These are phyloP conservation scores for Epinephelus coioides DNA, from an alignment of 2,797 vertebrate genomes.

Conservation along the genomic window DNA sequence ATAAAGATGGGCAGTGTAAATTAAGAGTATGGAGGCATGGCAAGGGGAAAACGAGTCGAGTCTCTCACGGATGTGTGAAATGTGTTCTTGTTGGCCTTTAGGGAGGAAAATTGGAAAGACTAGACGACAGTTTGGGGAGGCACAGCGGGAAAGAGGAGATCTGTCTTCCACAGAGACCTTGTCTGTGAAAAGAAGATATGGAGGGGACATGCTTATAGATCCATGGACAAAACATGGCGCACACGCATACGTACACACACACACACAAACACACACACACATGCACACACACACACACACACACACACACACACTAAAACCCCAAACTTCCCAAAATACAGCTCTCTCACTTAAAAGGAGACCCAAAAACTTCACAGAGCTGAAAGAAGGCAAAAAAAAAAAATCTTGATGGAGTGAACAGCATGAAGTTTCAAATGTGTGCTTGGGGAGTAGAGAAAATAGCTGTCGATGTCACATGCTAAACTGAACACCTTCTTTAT, in stretches of 20 bases:
- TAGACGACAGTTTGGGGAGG: slow-evolving; percentile 74
- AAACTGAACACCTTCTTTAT: slow-evolving; percentile 44
- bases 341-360: slow-evolving; percentile 57
- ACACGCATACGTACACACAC: slow-evolving; percentile 2
- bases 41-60: slow-evolving; percentile 19
- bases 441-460: slow-evolving; percentile 71
- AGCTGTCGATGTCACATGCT: slow-evolving; percentile 56
- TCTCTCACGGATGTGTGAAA: slow-evolving; percentile 74
- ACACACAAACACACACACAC: slow-evolving; percentile 8
- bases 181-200: slow-evolving; percentile 83
- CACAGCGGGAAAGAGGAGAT: slow-evolving; percentile 73
- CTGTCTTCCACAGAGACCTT: slow-evolving; percentile 82
- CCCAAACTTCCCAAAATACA: slow-evolving; percentile 67
- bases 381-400: slow-evolving; percentile 20
- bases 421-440: slow-evolving; percentile 62
- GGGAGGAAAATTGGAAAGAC: slow-evolving; percentile 78
- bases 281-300: slow-evolving; percentile 15
- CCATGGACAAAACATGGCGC: slow-evolving; percentile 65
- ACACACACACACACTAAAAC: slow-evolving; percentile 33
- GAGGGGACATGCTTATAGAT: slow-evolving; percentile 76
- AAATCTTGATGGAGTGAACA: slow-evolving; percentile 58
- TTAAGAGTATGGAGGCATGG: slow-evolving; percentile 15
- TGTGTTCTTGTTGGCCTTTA: slow-evolving; percentile 72
- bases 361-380: slow-evolving; percentile 60
- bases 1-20: slow-evolving; percentile 44